Conservation (phyloP, 2,888 invertebrate species). For the Pogonocherus hispidulus region DNA sequence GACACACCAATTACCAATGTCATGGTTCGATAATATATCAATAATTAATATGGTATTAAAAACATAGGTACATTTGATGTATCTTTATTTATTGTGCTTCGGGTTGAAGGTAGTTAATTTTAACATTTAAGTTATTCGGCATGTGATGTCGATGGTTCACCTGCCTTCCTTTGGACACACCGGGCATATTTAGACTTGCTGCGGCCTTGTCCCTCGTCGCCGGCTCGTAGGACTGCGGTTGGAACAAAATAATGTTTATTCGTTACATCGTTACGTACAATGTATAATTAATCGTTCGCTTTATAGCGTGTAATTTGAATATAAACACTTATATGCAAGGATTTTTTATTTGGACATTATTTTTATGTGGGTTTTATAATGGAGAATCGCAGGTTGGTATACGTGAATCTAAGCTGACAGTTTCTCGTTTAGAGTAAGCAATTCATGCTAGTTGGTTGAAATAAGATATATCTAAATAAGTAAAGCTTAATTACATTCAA, state of each 20-base stretch:
- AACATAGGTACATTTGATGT: constrained; percentile 11
- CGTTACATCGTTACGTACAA: constrained; percentile 19
- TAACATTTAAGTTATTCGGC: constrained; percentile 47
- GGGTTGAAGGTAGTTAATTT: constrained; percentile 38
- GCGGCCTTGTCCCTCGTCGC: constrained; percentile 28
- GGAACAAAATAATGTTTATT: constrained; percentile 28
- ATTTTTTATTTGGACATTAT: constrained; percentile 21
- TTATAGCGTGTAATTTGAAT: constrained; percentile 32
- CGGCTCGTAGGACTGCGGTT: constrained; percentile 28
- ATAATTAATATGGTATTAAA: constrained; percentile 27
- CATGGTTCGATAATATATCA: constrained; percentile 25
- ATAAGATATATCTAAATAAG: no score
- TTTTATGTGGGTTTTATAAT: constrained; percentile 6
- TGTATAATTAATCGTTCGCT: constrained; percentile 30
- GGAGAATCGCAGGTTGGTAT: not conserved
- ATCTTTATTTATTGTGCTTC: constrained; percentile 30
- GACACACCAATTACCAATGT: constrained; percentile 25
- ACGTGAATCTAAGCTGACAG: not conserved
- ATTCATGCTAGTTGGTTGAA: no score
- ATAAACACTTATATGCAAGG: constrained; percentile 24
- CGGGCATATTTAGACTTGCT: constrained; percentile 41
- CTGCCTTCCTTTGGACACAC: constrained; percentile 45
- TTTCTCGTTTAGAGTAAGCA: not conserved
- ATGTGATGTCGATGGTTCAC: constrained; percentile 43
- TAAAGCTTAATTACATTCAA: no score